phyloP scores from a whole-genome alignment of 2,113 vertebrate genomes.

The Nymphicus hollandicus region DNA sequence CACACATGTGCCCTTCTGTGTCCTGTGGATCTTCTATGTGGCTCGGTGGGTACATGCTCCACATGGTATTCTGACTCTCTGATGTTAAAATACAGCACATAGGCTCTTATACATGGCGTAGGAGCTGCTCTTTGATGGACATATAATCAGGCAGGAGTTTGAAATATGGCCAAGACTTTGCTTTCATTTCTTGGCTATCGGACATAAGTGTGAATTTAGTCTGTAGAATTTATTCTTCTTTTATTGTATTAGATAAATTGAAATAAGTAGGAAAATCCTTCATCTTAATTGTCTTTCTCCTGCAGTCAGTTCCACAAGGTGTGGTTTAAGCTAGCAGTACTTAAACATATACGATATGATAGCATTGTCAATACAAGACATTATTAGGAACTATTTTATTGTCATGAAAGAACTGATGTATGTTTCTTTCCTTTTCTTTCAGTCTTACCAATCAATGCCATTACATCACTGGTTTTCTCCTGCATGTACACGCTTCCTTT shows the following conservation, averaged over 20 bases:
- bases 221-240: conserved; percentile 44
- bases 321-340: neutral
- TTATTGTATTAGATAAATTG: conserved; percentile 20
- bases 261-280: conserved; percentile 16
- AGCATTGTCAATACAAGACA: neutral
- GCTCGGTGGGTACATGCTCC: conserved; percentile 63
- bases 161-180: conserved; percentile 63
- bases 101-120: conserved; percentile 48
- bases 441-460: neutral
- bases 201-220: conserved; percentile 39
- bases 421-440: neutral
- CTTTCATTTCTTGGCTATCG: conserved; percentile 58
- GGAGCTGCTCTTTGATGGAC: conserved; percentile 55
- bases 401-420: neutral
- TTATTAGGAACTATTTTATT: conserved; percentile 3
- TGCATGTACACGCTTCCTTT: neutral
- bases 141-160: conserved; percentile 62
- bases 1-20: conserved; percentile 54
- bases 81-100: conserved; percentile 64
- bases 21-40: conserved; percentile 68
- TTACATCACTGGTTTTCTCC: neutral
- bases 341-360: neutral
- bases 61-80: conserved; percentile 62
- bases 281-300: conserved; percentile 31
- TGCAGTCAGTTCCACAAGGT: conserved; percentile 13